Evolutionary conservation across 2,113 vertebrate species (phyloP), one percentile per base, ranked within the genome.

Genomic region (Takifugu bimaculatus): DNA sequence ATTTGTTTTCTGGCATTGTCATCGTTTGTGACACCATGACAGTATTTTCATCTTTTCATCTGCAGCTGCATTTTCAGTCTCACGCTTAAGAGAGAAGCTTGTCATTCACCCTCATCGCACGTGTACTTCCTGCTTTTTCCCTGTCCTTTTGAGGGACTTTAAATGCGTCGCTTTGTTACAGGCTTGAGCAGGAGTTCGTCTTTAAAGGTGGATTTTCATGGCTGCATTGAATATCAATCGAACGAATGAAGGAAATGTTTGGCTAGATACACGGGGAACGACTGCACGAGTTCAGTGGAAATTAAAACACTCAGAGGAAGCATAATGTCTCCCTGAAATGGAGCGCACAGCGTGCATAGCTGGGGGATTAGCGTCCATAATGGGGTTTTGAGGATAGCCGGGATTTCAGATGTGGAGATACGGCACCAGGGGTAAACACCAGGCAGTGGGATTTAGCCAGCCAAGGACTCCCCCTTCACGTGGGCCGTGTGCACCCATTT

Each of bases 371-470:
- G 70, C 49, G 68, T 62, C 74, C 78, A 69, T 88, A 88, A 90
- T 90, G 74, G 87, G 74, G 81, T 87, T 88, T 87, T 77, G 72
- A 83, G 85, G 75, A 87, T 82, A 86, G 84, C 72, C 63, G 43
- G 81, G 84, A 81, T 80, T 87, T 78, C 60, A 88, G 88, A 89
- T 89, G 68, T 75, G 69, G 78, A 82, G 80, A 87, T 89, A 87
- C 71, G 68, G 69, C 70, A 75, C 81, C 79, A 61, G 78, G 85
- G 73, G 85, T 85, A 84, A 85, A 88, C 82, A 85, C 77, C 65
- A 63, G 78, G 70, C 76, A 66, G 58, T 68, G 78, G 70, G 85
- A 80, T 88, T 88, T 86, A 83, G 69, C 61, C 59, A 39, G 66
- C 56, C 32, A 75, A 86, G 79, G 60, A 64, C 71, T 74, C 69